Conservation (phyloP, 2,888 invertebrate species). For the Torymus aiolomorphi region DNA sequence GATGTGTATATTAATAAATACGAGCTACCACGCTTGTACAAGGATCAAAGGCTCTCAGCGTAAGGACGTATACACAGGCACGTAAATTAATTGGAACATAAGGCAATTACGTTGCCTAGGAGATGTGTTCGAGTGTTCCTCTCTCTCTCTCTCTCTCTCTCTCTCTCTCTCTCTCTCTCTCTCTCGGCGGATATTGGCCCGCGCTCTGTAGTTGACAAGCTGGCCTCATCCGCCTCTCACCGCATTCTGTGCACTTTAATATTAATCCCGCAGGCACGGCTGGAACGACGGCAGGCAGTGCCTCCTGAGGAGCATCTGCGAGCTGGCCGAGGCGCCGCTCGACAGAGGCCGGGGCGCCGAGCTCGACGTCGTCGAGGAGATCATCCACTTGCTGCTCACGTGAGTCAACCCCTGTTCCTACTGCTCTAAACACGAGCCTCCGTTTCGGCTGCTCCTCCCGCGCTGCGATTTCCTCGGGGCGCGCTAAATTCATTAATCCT, state of each 20-base stretch:
- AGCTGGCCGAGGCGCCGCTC: slow-evolving; percentile 79
- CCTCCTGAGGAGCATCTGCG: slow-evolving; percentile 82
- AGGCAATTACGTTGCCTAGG: slow-evolving; percentile 64
- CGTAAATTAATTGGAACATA: slow-evolving; percentile 71
- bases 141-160: too few species aligned
- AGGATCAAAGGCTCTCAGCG: slow-evolving; percentile 54
- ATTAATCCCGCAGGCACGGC: slow-evolving; percentile 76
- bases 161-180: too few species aligned
- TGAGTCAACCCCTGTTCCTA: slow-evolving; percentile 73
- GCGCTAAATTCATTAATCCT: not conserved
- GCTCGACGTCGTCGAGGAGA: slow-evolving; percentile 81
- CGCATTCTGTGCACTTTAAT: too few species aligned
- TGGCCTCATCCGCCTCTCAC: too few species aligned
- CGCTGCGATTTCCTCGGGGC: slow-evolving; percentile 52
- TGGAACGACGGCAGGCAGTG: slow-evolving; percentile 79
- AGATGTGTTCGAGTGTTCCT: slow-evolving; percentile 17
- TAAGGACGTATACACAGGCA: slow-evolving; percentile 56
- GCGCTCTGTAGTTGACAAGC: too few species aligned
- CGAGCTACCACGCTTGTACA: not conserved
- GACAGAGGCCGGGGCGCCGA: slow-evolving; percentile 77
- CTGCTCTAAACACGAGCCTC: too few species aligned
- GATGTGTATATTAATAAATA: slow-evolving; percentile 22
- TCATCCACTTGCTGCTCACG: slow-evolving; percentile 83
- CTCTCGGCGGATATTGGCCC: too few species aligned
- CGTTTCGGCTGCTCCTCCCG: too few species aligned